Conservation (phyloP, 1,140 invertebrate species). For the Metopolophium dirhodum region DNA sequence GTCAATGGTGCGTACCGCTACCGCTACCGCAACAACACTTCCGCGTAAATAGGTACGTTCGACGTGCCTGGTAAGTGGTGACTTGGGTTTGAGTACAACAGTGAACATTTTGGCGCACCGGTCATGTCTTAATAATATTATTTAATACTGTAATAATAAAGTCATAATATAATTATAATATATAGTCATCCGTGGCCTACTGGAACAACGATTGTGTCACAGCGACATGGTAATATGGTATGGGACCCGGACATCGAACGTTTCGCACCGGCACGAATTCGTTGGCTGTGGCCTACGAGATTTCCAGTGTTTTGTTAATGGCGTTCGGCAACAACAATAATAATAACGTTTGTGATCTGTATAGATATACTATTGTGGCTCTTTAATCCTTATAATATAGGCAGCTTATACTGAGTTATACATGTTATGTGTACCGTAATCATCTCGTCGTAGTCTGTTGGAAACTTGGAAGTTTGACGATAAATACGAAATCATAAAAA, state of each 20-base stretch:
- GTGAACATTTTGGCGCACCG: too few relatives aligned
- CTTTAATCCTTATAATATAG: too few relatives aligned
- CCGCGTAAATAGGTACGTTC: too few relatives aligned
- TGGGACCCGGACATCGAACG: background rate
- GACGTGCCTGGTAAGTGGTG: too few relatives aligned
- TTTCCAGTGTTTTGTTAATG: conserved; percentile 50
- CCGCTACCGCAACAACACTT: too few relatives aligned
- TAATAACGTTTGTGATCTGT: background rate
- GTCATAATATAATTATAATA: too few relatives aligned
- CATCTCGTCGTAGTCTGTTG: background rate
- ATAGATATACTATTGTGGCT: background rate
- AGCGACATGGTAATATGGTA: background rate
- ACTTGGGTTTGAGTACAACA: background rate
- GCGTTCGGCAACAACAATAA: conserved; percentile 29
- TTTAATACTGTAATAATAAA: background rate
- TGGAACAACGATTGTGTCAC: background rate
- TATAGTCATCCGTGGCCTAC: too few relatives aligned
- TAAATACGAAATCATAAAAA: background rate
- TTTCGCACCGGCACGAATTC: background rate
- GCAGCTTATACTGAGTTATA: background rate
- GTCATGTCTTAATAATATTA: too few relatives aligned
- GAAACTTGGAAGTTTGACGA: background rate
- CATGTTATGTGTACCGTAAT: background rate
- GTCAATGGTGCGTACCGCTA: background rate
- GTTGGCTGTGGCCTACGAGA: conserved; percentile 28